Conservation (phyloP, 2,888 invertebrate genomes). For the Psylliodes chrysocephalus region DNA sequence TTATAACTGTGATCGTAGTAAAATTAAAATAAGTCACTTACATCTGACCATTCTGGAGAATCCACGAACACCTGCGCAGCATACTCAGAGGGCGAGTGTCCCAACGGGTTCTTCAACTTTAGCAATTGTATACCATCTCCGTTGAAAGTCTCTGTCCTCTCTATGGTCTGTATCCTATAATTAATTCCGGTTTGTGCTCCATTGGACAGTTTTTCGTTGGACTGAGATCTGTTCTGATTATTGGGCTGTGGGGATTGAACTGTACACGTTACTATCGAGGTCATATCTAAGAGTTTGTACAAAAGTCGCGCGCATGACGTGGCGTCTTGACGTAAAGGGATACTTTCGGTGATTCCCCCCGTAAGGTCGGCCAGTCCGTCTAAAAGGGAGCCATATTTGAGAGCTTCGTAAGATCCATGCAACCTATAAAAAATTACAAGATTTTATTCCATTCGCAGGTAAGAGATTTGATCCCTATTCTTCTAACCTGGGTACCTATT, state of each 20-base stretch:
- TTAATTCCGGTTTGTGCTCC: slow-evolving; percentile 80
- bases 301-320: slow-evolving; percentile 75
- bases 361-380: slow-evolving; percentile 90
- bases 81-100: slow-evolving; percentile 71
- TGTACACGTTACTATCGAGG: slow-evolving; percentile 85
- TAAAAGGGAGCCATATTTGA: slow-evolving; percentile 89
- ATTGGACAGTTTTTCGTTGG: slow-evolving; percentile 71
- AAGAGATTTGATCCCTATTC: too few relatives aligned
- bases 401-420: slow-evolving; percentile 92
- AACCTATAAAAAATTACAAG: slow-evolving; percentile 74
- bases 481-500: too few relatives aligned
- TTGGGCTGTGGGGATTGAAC: slow-evolving; percentile 68
- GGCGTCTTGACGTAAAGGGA: slow-evolving; percentile 76
- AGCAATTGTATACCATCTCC: slow-evolving; percentile 79
- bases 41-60: slow-evolving; percentile 60
- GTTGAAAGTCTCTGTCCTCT: slow-evolving; percentile 78
- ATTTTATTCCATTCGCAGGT: too few relatives aligned
- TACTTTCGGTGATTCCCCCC: slow-evolving; percentile 88
- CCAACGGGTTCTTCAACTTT: slow-evolving; percentile 76
- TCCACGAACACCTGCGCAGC: slow-evolving; percentile 77
- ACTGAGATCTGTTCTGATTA: slow-evolving; percentile 60
- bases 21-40: too few relatives aligned
- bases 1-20: too few relatives aligned
- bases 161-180: slow-evolving; percentile 79
- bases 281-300: slow-evolving; percentile 79